These are phyloP conservation scores for Neoaliturus tenellus DNA, from an alignment of 2,888 invertebrate genomes.

Conservation along the genomic window DNA sequence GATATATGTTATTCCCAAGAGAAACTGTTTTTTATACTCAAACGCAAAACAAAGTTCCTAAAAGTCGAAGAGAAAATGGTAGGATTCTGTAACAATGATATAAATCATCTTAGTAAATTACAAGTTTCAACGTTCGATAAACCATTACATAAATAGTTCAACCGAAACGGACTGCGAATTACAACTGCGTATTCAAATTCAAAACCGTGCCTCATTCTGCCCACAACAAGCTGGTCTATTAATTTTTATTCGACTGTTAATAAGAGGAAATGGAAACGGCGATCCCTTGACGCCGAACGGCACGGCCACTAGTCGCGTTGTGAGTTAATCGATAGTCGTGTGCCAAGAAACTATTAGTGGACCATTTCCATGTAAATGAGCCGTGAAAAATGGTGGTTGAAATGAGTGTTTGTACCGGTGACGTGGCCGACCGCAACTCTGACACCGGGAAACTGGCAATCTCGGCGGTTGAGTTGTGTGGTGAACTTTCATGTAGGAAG, in stretches of 20 bases:
- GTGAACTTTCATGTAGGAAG: too few species aligned
- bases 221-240: background rate
- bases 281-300: background rate
- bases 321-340: background rate
- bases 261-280: constrained; percentile 2
- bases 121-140: too few species aligned
- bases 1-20: too few species aligned
- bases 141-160: too few species aligned
- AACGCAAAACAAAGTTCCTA: too few species aligned
- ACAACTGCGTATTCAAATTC: background rate
- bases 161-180: background rate
- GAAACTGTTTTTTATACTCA: too few species aligned
- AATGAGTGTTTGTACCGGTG: background rate
- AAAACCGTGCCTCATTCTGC: background rate
- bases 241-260: constrained; percentile 17
- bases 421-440: background rate
- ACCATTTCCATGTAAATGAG: constrained; percentile 24
- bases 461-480: too few species aligned
- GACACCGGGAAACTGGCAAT: too few species aligned
- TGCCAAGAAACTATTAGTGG: constrained; percentile 24
- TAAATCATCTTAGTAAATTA: too few species aligned
- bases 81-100: too few species aligned
- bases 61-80: too few species aligned
- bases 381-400: constrained; percentile 17
- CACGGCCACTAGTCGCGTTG: background rate